Evolutionary conservation across 2,888 invertebrate species (phyloP).

Genomic region (Eilema depressum): DNA sequence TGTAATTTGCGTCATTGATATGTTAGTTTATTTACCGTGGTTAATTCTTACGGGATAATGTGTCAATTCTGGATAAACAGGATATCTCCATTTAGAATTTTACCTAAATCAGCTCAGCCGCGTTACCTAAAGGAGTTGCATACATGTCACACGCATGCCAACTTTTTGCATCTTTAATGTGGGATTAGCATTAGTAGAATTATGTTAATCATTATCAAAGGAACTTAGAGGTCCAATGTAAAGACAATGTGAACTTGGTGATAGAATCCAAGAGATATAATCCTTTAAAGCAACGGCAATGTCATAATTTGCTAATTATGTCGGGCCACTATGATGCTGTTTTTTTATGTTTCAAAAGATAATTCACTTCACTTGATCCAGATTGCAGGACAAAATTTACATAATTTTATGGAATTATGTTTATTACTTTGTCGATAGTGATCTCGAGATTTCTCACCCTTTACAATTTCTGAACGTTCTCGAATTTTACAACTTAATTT

Average conservation of each 20-base stretch:
- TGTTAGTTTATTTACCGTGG: not conserved
- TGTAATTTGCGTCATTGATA: constrained; percentile 47
- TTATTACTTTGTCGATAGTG: constrained; percentile 33
- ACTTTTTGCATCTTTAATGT: not conserved
- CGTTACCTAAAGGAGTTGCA: not conserved
- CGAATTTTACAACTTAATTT: constrained; percentile 36
- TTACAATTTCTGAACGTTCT: constrained; percentile 35
- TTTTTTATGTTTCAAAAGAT: not conserved
- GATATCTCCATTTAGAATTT: no score
- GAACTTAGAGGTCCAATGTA: no score
- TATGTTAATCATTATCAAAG: no score
- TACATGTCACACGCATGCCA: not conserved
- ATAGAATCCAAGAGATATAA: not conserved
- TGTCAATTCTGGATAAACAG: not conserved
- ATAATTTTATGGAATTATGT: constrained; percentile 32
- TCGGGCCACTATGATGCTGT: not conserved
- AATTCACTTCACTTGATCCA: not conserved
- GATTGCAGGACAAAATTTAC: constrained; percentile 21
- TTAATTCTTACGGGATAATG: not conserved
- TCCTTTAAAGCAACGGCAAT: not conserved
- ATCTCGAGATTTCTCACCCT: constrained; percentile 39
- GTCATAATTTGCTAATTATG: no score
- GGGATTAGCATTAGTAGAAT: not conserved
- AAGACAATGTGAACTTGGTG: no score
- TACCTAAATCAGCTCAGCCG: no score